These are phyloP conservation scores for Neodiprion fabricii DNA, from an alignment of 1,140 invertebrate genomes.

Conservation along the genomic window DNA sequence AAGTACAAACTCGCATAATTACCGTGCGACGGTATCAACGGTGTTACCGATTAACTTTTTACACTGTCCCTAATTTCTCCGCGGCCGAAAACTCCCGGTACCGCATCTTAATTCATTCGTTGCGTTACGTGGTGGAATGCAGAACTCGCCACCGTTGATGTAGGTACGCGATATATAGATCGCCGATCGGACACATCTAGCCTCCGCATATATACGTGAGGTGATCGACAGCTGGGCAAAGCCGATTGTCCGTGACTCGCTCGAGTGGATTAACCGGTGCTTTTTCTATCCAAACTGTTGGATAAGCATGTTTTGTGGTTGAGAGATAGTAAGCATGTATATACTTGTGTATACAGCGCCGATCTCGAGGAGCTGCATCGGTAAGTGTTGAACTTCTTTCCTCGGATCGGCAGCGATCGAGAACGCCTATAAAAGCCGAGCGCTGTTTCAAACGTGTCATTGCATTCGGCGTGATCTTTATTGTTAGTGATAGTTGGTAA, in stretches of 20 bases:
- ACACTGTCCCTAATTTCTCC: background rate
- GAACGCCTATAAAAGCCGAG: background rate
- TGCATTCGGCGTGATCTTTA: background rate
- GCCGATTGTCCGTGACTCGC: background rate
- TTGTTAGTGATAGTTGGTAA: background rate
- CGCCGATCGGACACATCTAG: no score
- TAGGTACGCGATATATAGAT: background rate
- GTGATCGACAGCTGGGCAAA: no score
- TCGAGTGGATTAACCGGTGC: background rate
- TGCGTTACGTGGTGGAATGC: background rate
- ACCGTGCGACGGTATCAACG: background rate
- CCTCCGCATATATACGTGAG: no score
- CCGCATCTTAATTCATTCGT: background rate
- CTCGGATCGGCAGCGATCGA: no score
- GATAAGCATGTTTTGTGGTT: background rate
- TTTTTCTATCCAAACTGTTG: background rate
- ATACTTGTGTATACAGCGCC: background rate
- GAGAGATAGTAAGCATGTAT: background rate
- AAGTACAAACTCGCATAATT: background rate
- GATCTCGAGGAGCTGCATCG: background rate
- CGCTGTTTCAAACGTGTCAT: background rate
- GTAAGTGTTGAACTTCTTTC: background rate
- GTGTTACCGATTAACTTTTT: background rate
- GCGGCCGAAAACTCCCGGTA: background rate
- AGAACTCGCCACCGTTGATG: background rate